A percentile compares a stretch with the other conserved stretches of the same genome.
Evolutionary conservation across 2,113 vertebrate species (phyloP).

Genomic region (Petroica traversi): DNA sequence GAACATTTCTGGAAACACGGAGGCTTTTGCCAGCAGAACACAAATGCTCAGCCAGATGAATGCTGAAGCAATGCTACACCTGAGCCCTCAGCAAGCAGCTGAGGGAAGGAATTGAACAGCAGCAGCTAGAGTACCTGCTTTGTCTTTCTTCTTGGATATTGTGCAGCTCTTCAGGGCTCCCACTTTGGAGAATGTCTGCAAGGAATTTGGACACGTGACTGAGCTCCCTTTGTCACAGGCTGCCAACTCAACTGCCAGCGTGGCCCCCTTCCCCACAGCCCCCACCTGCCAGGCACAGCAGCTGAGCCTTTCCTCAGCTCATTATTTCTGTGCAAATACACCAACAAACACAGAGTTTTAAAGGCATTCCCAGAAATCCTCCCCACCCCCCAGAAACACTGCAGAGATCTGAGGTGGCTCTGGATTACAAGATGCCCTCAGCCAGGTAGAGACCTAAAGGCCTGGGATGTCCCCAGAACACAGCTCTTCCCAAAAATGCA

Average conservation of each 20-base stretch:
- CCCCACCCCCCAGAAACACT: background rate
- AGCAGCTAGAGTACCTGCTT: conserved; percentile 78
- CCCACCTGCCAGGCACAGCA: background rate
- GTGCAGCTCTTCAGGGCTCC: conserved; percentile 86
- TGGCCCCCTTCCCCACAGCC: background rate
- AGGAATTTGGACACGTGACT: conserved; percentile 35
- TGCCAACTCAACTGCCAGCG: background rate
- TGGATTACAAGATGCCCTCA: background rate
- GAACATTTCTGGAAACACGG: background rate
- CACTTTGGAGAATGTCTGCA: conserved; percentile 87
- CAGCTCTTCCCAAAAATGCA: background rate
- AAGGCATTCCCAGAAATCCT: fast-evolving
- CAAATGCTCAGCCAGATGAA: background rate
- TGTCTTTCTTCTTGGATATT: conserved; percentile 91
- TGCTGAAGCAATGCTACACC: background rate
- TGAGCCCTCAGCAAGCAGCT: background rate
- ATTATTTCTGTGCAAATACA: background rate
- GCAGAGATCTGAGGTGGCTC: background rate
- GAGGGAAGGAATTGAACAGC: conserved; percentile 32
- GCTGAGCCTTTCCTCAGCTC: background rate
- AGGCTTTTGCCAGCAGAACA: background rate
- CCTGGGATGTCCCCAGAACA: background rate
- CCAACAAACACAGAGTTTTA: no score
- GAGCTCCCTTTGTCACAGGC: conserved; percentile 27
- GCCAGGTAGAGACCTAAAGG: background rate